A percentile compares a stretch with the other conserved stretches of the same genome.
Conservation (phyloP, 2,888 invertebrate genomes). For the Parthenolecanium corni region DNA sequence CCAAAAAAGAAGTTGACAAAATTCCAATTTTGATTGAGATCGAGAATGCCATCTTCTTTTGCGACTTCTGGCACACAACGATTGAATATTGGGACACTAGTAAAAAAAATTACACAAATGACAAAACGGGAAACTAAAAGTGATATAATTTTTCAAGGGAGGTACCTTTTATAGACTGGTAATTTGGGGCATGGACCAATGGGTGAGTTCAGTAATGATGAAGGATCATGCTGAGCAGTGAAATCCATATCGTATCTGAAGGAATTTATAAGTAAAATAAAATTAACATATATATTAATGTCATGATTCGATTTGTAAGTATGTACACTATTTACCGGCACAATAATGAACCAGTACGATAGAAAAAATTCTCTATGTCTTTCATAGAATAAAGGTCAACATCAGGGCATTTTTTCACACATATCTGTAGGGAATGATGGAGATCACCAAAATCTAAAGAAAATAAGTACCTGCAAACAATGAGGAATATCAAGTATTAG, state of each 20-base stretch:
- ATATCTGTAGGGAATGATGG: conserved; percentile 67
- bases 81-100: conserved; percentile 65
- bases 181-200: conserved; percentile 66
- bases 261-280: conserved; percentile 3
- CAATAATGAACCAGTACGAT: conserved; percentile 57
- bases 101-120: too few relatives aligned
- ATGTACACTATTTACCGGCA: conserved; percentile 58
- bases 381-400: conserved; percentile 48
- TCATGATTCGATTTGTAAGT: too few relatives aligned
- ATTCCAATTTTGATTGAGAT: conserved; percentile 81
- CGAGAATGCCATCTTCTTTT: conserved; percentile 51
- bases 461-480: conserved; percentile 52
- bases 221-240: neutral
- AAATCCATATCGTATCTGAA: conserved; percentile 30
- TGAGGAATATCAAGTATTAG: conserved; percentile 15
- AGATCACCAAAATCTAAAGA: conserved; percentile 71
- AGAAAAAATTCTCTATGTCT: conserved; percentile 62
- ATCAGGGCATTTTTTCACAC: conserved; percentile 77
- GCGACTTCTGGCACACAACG: conserved; percentile 72
- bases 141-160: too few relatives aligned
- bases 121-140: too few relatives aligned
- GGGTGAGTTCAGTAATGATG: conserved; percentile 36
- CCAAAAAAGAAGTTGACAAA: conserved; percentile 75
- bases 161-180: conserved; percentile 62
- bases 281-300: too few relatives aligned